Percentiles rank a stretch among this genome's conserved stretches.
Evolutionary conservation across 2,888 invertebrate genomes (phyloP).

Genomic region (Lasioglossum marginatum): DNA sequence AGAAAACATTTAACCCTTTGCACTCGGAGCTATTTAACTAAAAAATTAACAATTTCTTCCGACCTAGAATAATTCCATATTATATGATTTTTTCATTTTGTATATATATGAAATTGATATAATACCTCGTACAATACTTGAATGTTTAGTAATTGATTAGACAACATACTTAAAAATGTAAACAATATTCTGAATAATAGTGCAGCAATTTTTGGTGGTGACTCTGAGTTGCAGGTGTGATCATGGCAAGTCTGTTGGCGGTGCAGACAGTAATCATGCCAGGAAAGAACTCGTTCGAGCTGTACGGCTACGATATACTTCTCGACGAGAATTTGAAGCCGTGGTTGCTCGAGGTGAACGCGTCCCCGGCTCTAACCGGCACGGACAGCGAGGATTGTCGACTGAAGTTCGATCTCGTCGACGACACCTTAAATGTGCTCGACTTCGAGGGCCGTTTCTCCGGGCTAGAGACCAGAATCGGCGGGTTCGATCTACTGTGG

Average conservation of each 20-base stretch:
- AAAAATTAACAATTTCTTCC: too few species aligned
- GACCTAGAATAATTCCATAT: too few species aligned
- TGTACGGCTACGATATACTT: constrained; percentile 88
- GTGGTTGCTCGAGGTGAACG: constrained; percentile 88
- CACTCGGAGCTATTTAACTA: too few species aligned
- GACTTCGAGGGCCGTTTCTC: constrained; percentile 86
- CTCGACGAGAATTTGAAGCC: constrained; percentile 86
- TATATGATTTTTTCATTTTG: too few species aligned
- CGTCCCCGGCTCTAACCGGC: constrained; percentile 87
- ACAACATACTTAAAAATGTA: too few species aligned
- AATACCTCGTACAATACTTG: too few species aligned
- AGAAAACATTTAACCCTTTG: too few species aligned
- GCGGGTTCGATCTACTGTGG: constrained; percentile 87
- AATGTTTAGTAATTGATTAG: too few species aligned
- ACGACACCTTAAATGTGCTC: constrained; percentile 87
- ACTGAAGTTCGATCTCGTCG: constrained; percentile 86
- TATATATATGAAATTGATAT: too few species aligned
- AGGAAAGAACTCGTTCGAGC: constrained; percentile 87
- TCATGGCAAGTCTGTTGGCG: constrained; percentile 86
- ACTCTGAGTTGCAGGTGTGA: constrained; percentile 79
- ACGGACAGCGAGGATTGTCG: constrained; percentile 87
- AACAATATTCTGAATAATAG: too few species aligned
- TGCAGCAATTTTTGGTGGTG: too few species aligned
- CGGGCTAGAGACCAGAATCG: constrained; percentile 86
- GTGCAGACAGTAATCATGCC: constrained; percentile 86